A percentile compares a stretch with the other conserved stretches of the same genome.
phyloP scores from a whole-genome alignment of 2,888 invertebrate genomes.

The Deilephila elpenor region DNA sequence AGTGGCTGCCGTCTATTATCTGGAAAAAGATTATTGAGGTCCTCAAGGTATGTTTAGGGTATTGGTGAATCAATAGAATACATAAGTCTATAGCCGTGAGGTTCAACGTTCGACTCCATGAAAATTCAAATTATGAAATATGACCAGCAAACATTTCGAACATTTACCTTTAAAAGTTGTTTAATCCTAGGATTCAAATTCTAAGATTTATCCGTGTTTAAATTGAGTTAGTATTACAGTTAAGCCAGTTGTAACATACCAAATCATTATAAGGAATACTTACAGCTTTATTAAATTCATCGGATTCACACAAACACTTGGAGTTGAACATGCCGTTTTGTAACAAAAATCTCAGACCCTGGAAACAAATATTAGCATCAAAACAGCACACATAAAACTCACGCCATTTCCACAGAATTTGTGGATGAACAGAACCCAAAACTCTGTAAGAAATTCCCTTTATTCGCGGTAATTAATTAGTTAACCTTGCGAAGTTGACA shows the following conservation, averaged over 20 bases:
- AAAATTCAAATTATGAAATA: too few relatives aligned
- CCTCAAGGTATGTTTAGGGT: not conserved
- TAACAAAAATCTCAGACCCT: constrained; percentile 30
- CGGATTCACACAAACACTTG: constrained; percentile 21
- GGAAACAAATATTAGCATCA: constrained; percentile 23
- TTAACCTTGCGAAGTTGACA: constrained; percentile 8
- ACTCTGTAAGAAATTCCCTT: not conserved
- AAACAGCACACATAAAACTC: too few relatives aligned
- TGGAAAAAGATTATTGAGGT: constrained; percentile 43
- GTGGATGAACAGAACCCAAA: too few relatives aligned
- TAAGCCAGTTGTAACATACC: not conserved
- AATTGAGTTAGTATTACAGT: not conserved
- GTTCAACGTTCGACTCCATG: too few relatives aligned
- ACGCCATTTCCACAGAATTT: too few relatives aligned
- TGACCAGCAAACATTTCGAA: too few relatives aligned
- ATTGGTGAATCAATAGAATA: too few relatives aligned
- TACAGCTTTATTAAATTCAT: constrained; percentile 15
- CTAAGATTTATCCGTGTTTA: too few relatives aligned
- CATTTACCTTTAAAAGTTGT: too few relatives aligned
- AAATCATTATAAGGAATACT: not conserved
- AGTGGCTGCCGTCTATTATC: constrained; percentile 71
- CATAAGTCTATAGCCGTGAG: too few relatives aligned
- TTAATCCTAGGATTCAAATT: too few relatives aligned
- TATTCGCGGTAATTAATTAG: constrained; percentile 2
- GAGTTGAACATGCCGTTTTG: constrained; percentile 29